Evolutionary conservation across 2,888 invertebrate genomes (phyloP), one percentile per base, ranked within the genome.

Genomic region (Pollenia amentaria): DNA sequence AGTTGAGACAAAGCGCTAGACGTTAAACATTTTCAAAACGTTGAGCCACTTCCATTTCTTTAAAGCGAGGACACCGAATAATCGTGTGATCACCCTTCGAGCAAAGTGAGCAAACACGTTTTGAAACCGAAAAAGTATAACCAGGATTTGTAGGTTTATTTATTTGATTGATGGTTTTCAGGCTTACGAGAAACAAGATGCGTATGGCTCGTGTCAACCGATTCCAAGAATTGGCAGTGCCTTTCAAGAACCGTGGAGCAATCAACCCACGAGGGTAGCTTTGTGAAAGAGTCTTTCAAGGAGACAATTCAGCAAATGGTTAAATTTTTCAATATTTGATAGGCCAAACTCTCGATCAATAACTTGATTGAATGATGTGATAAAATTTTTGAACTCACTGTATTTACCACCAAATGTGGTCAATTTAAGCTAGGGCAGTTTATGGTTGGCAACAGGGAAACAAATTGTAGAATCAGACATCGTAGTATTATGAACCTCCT

Each of bases 401-500:
- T 21, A 21, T 21, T 21, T 21, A 21, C 21, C 21, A 21, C 21
- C 21, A 21, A 21, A 21, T 21, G 21, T 21, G 21, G 21, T 1
- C 21, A 21, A 21, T 2, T 21, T 76, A 4, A 76, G 57, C 12
- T 16, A 64, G 11, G 76, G 64, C 40, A 76, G 18, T 14, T 76
- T 76, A 16, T 64, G 48, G n/a, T 21, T 21, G 21, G 21, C 21
- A 21, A 21, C 62, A 11, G 75, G 48, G 6, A 76, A 53, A 53
- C 53, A 40, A 62, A 75, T 62, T 40, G 75, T 60, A 7, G 76
- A 76, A 11, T 75, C 62, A 38, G 64, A 48, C 29, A 76, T 40
- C 9, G 76, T 76, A 53, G 76, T 51, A 10, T 76, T 76, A n/a
- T 64, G 64, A 8, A 64, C 46, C 7, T 75, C 62, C 46, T 75